Percentiles rank a stretch among this genome's conserved stretches.
Evolutionary conservation across 2,113 vertebrate genomes (phyloP).

Genomic region (Ictidomys tridecemlineatus): DNA sequence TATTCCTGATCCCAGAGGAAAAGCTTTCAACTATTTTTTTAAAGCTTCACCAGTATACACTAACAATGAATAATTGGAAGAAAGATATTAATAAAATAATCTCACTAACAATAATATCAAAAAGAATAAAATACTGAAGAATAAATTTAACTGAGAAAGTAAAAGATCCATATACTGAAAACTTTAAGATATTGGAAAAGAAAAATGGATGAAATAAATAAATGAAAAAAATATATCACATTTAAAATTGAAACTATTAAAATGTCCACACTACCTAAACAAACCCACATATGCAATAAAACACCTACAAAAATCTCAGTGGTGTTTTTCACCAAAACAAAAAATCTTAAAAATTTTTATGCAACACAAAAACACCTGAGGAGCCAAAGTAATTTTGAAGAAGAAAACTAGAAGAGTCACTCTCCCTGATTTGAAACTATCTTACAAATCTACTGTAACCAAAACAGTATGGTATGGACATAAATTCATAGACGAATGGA

Average conservation of each 20-base stretch:
- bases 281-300: background rate
- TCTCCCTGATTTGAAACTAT: background rate
- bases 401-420: background rate
- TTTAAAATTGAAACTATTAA: background rate
- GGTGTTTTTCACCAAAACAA: background rate
- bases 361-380: background rate
- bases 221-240: background rate
- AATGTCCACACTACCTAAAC: background rate
- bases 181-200: background rate
- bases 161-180: background rate
- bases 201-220: background rate
- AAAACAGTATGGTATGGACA: background rate
- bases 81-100: background rate
- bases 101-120: background rate
- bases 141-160: background rate
- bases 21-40: background rate
- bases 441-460: background rate
- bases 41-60: background rate
- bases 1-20: background rate
- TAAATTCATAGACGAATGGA: background rate
- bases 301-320: background rate
- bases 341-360: background rate
- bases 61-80: background rate
- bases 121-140: background rate
- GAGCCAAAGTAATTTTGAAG: background rate